Percentiles rank a stretch among this genome's conserved stretches.
Conservation (phyloP, 2,888 invertebrate species). For the Masnerella sp. region DNA sequence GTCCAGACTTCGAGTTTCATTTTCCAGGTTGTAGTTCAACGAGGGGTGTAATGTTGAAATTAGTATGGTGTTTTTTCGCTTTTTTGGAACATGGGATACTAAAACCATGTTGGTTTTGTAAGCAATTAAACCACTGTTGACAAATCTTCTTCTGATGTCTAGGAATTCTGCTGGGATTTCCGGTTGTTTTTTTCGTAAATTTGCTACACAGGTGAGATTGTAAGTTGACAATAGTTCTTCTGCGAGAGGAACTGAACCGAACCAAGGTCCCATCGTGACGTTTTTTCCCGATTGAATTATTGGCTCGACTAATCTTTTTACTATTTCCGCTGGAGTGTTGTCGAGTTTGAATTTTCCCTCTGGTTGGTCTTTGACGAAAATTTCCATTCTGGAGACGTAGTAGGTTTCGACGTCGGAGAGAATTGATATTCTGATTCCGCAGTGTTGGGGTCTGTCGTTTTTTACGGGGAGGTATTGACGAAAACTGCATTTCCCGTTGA, state of each 20-base stretch:
- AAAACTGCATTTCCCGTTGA: constrained; percentile 39
- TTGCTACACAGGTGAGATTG: constrained; percentile 59
- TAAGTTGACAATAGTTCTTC: constrained; percentile 59
- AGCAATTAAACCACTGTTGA: constrained; percentile 13
- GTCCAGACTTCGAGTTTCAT: constrained; percentile 6
- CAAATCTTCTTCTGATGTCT: constrained; percentile 9
- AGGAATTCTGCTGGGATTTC: constrained; percentile 52
- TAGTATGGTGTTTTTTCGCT: constrained; percentile 19
- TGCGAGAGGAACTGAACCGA: constrained; percentile 64
- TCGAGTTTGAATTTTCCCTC: constrained; percentile 63
- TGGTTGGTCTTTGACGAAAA: constrained; percentile 66
- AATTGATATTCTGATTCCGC: constrained; percentile 37
- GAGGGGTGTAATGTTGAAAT: constrained; percentile 24
- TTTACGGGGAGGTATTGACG: constrained; percentile 20
- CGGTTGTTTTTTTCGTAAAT: constrained; percentile 59
- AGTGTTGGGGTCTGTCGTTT: constrained; percentile 19
- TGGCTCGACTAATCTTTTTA: constrained; percentile 60
- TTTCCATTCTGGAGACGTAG: constrained; percentile 64
- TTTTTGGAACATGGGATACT: constrained; percentile 31
- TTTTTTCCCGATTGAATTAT: constrained; percentile 65
- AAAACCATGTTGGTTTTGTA: constrained; percentile 17
- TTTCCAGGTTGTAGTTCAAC: background rate
- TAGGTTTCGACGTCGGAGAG: constrained; percentile 32
- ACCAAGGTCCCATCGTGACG: constrained; percentile 66
- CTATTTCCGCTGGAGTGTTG: constrained; percentile 65